Conservation (phyloP, 2,797 vertebrate genomes). For the Alcedo quadribrachys region DNA sequence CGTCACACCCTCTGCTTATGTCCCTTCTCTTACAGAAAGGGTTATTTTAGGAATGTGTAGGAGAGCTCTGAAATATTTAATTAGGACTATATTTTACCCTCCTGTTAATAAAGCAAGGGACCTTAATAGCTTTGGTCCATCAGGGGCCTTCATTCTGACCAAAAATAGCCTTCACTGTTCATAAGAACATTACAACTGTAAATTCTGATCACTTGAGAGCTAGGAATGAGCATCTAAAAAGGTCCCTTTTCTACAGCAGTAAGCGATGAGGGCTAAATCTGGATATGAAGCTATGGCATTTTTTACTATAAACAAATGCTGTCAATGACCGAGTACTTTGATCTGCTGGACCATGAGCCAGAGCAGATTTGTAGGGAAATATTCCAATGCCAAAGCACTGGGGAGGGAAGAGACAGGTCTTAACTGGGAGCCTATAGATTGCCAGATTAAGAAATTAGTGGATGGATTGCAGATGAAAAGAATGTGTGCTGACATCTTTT, state of each 20-base stretch:
- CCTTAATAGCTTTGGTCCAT: neutral
- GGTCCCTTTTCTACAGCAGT: constrained; percentile 37
- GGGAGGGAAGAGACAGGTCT: neutral
- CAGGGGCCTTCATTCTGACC: neutral
- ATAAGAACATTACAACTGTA: constrained; percentile 17
- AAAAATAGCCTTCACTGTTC: constrained; percentile 32
- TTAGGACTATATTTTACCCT: constrained; percentile 3
- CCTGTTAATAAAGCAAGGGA: neutral
- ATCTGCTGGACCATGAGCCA: neutral
- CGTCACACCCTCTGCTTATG: neutral
- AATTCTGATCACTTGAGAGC: constrained; percentile 59
- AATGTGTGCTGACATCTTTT: neutral
- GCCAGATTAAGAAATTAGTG: neutral
- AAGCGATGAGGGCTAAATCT: constrained; percentile 15
- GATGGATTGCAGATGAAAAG: neutral
- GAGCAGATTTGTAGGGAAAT: constrained; percentile 25
- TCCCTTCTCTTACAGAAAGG: neutral
- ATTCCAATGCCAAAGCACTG: constrained; percentile 1
- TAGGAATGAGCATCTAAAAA: constrained; percentile 50
- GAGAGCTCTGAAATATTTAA: constrained; percentile 29
- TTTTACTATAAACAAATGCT: constrained; percentile 55
- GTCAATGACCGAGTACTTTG: constrained; percentile 29
- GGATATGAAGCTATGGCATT: constrained; percentile 46
- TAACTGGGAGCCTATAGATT: neutral
- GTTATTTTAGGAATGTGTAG: constrained; percentile 24